Conservation (phyloP, 2,888 invertebrate species). For the Aleiodes alternator region DNA sequence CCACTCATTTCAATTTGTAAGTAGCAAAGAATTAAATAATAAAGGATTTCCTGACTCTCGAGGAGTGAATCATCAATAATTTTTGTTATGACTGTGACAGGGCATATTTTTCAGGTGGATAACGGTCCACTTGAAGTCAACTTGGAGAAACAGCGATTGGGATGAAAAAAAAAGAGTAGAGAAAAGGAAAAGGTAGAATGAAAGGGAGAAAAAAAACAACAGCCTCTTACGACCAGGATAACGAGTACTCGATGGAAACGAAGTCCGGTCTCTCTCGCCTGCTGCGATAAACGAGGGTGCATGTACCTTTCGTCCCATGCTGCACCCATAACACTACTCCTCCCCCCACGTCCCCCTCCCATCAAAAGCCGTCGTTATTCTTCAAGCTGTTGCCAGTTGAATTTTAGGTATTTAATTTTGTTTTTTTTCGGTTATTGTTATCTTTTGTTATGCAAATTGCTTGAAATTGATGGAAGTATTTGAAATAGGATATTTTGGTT, state of each 20-base stretch:
- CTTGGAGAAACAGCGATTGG: slow-evolving; percentile 29
- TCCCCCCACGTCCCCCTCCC: not conserved
- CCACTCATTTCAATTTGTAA: slow-evolving; percentile 28
- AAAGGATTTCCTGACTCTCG: not conserved
- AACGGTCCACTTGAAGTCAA: slow-evolving; percentile 44
- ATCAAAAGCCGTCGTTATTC: slow-evolving; percentile 46
- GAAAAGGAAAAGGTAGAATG: slow-evolving; percentile 5
- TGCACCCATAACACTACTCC: not conserved
- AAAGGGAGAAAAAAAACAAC: slow-evolving; percentile 23
- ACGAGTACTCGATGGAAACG: slow-evolving; percentile 42
- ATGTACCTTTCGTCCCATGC: slow-evolving; percentile 17
- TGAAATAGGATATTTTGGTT: no score
- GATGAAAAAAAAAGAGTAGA: not conserved
- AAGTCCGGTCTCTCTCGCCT: slow-evolving; percentile 20
- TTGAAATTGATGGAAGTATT: no score
- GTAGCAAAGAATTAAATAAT: slow-evolving; percentile 8
- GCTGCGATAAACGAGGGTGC: slow-evolving; percentile 47
- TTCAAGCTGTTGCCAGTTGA: slow-evolving; percentile 54
- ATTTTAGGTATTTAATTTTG: no score
- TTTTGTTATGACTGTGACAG: slow-evolving; percentile 39
- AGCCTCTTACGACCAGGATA: slow-evolving; percentile 36
- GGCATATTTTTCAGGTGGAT: slow-evolving; percentile 37
- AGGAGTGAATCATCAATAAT: slow-evolving; percentile 34
- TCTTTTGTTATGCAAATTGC: no score
- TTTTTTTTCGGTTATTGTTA: no score